Conservation (phyloP, 92 coral and sea anemone genomes). For the Phenganax stokvisi region DNA sequence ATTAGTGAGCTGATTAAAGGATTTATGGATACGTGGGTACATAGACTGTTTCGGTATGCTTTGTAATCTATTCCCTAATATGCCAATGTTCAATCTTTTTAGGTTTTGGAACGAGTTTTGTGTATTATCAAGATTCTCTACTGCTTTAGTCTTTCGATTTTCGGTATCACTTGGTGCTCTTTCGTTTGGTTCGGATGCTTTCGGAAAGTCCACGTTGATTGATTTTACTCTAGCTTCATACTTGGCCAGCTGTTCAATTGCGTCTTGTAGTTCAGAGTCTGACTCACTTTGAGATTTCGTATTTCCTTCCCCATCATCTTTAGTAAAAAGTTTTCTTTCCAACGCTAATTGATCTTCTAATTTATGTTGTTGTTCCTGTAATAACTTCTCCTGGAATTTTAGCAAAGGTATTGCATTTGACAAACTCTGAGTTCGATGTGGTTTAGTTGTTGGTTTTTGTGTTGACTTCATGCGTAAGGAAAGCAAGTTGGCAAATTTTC, state of each 20-base stretch:
- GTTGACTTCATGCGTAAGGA: not conserved
- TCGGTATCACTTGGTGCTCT: not conserved
- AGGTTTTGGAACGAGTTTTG: not conserved
- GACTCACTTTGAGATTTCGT: not conserved
- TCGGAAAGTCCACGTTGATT: not conserved
- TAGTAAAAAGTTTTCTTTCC: conserved; percentile 11
- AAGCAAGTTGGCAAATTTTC: conserved; percentile 9
- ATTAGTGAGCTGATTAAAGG: not conserved
- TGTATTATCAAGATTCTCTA: not conserved
- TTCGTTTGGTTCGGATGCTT: not conserved
- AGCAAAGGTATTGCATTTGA: not conserved
- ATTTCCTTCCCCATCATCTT: not conserved
- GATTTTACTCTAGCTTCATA: not conserved
- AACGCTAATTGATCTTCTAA: conserved; percentile 24
- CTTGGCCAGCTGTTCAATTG: not conserved
- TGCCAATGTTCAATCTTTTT: too few relatives aligned
- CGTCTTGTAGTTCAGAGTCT: not conserved
- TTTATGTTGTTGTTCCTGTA: conserved; percentile 23
- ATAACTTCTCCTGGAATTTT: conserved; percentile 14
- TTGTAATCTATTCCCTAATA: too few relatives aligned
- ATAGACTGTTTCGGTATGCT: too few relatives aligned
- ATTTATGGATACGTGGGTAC: not conserved
- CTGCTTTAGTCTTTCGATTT: not conserved
- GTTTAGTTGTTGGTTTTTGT: not conserved
- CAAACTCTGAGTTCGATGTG: not conserved